These are phyloP conservation scores for Anolis sagrei DNA, from an alignment of 2,113 vertebrate genomes.

Conservation along the genomic window DNA sequence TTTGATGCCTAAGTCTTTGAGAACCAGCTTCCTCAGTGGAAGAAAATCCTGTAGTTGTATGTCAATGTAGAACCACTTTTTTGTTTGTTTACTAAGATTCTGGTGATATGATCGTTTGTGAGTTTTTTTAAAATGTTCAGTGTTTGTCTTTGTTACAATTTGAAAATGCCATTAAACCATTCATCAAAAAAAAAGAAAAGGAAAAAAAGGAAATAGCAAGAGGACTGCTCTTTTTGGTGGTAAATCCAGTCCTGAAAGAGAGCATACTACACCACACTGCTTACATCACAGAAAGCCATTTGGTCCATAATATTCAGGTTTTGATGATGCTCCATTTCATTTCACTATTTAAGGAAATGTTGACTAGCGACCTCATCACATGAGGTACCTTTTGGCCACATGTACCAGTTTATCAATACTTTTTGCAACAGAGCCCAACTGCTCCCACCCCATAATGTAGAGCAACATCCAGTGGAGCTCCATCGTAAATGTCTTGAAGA, in stretches of 20 bases:
- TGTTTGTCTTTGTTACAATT: conserved; percentile 74
- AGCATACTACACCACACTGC: background rate
- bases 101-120: conserved; percentile 64
- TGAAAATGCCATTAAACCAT: conserved; percentile 79
- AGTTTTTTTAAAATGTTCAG: conserved; percentile 73
- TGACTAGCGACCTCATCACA: background rate
- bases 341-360: background rate
- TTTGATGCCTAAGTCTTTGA: conserved; percentile 76
- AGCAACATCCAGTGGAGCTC: too few species aligned
- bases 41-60: conserved; percentile 69
- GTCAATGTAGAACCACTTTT: conserved; percentile 72
- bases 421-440: too few species aligned
- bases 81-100: conserved; percentile 70
- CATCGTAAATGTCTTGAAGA: too few species aligned
- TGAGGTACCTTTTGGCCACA: too few species aligned
- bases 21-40: conserved; percentile 63
- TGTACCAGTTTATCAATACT: too few species aligned
- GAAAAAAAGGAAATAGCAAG: background rate
- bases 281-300: too few species aligned
- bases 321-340: background rate
- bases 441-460: too few species aligned
- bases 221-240: background rate
- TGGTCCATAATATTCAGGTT: background rate
- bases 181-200: too few species aligned
- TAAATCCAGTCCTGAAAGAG: background rate